These are phyloP conservation scores for Vulpes vulpes DNA, from an alignment of 2,113 vertebrate species.

Conservation along the genomic window DNA sequence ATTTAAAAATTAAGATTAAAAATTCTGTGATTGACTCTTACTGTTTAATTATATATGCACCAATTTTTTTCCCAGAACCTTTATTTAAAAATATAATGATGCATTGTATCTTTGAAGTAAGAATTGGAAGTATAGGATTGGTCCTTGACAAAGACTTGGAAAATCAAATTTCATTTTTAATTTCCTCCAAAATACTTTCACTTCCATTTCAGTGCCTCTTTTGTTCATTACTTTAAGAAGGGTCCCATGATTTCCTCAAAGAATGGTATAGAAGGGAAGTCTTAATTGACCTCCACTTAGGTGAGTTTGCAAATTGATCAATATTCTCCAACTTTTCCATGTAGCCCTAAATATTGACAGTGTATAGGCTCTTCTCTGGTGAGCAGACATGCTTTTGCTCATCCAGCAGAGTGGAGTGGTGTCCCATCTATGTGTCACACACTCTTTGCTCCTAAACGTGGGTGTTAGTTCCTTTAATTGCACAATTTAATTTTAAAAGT, in stretches of 20 bases:
- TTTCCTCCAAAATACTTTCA: background rate
- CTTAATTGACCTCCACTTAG: background rate
- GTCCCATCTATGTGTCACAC: background rate
- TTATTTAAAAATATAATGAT: constrained; percentile 5
- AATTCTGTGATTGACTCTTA: background rate
- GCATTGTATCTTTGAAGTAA: background rate
- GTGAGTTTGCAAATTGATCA: background rate
- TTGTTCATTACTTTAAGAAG: constrained; percentile 38
- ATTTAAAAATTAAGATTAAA: background rate
- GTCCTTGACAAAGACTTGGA: background rate
- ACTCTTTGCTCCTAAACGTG: background rate
- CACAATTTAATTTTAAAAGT: background rate
- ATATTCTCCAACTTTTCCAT: background rate
- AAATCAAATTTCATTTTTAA: background rate
- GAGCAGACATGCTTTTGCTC: background rate
- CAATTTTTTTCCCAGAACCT: background rate
- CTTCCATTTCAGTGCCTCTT: constrained; percentile 1
- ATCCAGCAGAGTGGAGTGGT: background rate
- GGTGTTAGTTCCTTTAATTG: background rate
- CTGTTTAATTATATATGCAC: background rate
- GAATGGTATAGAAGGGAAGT: background rate
- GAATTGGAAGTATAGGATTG: background rate
- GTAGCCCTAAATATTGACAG: background rate
- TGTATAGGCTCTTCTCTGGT: background rate
- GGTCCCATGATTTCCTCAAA: background rate